Conservation (phyloP, 2,113 vertebrate species). For the Sus scrofa region T2T-Sscrofa CM000829.6:59590501-59591000, state of each 20-base stretch:
- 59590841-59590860: constrained; percentile 68
- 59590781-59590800: constrained; percentile 24
- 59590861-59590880: constrained; percentile 62
- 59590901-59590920: constrained; percentile 78
- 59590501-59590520: background rate
- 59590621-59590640: background rate
- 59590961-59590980: constrained; percentile 71
- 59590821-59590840: constrained; percentile 68
- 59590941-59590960: constrained; percentile 59
- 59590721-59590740: constrained; percentile 55
- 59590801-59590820: constrained; percentile 68
- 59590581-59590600: background rate
- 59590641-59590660: background rate
- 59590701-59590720: constrained; percentile 49
- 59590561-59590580: constrained; percentile 28
- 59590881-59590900: constrained; percentile 69
- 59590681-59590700: constrained; percentile 45
- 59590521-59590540: constrained; percentile 18
- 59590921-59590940: constrained; percentile 56
- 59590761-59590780: background rate
- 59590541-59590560: background rate
- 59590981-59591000: background rate
- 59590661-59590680: background rate
- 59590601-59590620: background rate
- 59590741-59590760: constrained; percentile 70